Percentiles rank a stretch among this genome's conserved stretches.
Conservation (phyloP, 2,888 invertebrate species). For the Copidosoma aretas region DNA sequence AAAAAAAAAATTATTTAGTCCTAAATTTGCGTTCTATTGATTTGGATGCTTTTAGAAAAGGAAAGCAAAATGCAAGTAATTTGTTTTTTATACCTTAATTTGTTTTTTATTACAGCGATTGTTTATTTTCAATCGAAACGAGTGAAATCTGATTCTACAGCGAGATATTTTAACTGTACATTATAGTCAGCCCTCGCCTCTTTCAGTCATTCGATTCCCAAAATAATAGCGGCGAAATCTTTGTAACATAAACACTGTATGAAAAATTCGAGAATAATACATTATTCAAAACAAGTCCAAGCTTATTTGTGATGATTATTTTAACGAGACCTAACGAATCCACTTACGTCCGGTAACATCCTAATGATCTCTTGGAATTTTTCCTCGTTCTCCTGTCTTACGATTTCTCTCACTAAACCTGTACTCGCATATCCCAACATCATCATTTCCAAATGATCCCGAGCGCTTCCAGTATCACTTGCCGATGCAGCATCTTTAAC, state of each 20-base stretch:
- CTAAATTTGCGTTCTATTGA: no score
- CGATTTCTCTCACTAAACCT: constrained; percentile 29
- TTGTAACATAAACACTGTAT: constrained; percentile 59
- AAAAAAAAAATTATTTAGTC: no score
- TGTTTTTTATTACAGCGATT: no score
- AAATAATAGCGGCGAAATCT: constrained; percentile 52
- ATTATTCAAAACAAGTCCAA: constrained; percentile 49
- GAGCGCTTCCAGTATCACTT: not conserved
- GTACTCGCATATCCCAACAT: not conserved
- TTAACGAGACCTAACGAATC: not conserved
- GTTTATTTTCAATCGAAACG: no score
- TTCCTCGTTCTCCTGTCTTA: not conserved
- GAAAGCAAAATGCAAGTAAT: no score
- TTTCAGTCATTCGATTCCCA: constrained; percentile 49
- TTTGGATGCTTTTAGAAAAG: no score
- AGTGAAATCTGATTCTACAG: constrained; percentile 17
- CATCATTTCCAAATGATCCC: not conserved
- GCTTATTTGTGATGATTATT: constrained; percentile 19
- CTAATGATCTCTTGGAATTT: not conserved
- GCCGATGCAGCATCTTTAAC: not conserved
- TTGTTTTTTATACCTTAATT: no score
- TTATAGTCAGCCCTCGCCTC: constrained; percentile 21
- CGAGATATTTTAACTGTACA: not conserved
- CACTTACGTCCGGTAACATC: not conserved
- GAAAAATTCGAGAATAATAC: constrained; percentile 53